These are phyloP conservation scores for Lacerta viridis DNA, from an alignment of 2,797 vertebrate genomes.

Conservation along the genomic window DNA sequence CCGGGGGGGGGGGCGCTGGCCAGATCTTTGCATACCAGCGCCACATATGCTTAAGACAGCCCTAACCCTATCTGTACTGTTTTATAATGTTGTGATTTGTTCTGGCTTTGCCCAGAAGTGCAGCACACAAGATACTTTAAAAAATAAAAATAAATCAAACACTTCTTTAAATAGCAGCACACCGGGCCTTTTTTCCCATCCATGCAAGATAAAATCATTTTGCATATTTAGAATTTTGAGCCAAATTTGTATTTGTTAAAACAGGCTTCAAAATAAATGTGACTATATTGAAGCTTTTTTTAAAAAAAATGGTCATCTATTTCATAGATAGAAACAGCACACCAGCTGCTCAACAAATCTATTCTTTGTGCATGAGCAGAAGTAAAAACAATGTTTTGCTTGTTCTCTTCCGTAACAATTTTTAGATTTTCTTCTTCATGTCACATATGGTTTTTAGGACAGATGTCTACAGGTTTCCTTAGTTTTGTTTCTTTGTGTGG, in stretches of 20 bases:
- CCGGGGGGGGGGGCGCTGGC: too few species aligned
- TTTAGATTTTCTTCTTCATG: constrained; percentile 31
- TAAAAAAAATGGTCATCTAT: background rate
- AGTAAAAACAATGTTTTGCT: background rate
- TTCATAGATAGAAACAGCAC: constrained; percentile 14
- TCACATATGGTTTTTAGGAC: constrained; percentile 31
- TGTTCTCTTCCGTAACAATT: constrained; percentile 28
- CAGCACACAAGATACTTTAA: too few species aligned
- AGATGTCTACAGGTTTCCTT: constrained; percentile 2
- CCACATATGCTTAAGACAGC: too few species aligned
- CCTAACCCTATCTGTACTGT: too few species aligned
- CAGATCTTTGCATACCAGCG: too few species aligned
- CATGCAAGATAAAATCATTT: background rate
- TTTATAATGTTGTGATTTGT: too few species aligned
- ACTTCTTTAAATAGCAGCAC: background rate
- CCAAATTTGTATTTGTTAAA: background rate
- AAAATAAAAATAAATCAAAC: background rate
- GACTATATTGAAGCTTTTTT: background rate
- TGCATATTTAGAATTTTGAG: background rate
- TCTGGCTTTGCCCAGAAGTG: too few species aligned
- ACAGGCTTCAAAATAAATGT: constrained; percentile 22
- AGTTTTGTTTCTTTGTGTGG: constrained; percentile 4
- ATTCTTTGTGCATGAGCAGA: background rate
- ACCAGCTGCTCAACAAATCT: constrained; percentile 29
- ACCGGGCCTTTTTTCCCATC: background rate